Base-by-base conservation (phyloP, 1,140 invertebrate genomes). In the Heliothis virescens region DNA sequence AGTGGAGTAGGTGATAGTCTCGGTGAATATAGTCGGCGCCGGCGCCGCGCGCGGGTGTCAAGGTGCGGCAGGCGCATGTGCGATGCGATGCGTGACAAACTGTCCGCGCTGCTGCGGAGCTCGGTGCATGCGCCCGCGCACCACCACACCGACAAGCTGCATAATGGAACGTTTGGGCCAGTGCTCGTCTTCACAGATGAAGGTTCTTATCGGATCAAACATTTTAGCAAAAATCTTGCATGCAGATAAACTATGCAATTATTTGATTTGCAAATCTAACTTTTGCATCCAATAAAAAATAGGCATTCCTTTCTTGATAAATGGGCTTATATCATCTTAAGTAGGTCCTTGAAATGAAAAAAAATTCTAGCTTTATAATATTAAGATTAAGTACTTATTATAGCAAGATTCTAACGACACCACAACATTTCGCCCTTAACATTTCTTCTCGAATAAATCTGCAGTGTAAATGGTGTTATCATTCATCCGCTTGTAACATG, bases 51-150 rank as follows among this genome's bases (percentile, higher is more conserved):
- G 50, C 52, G 15, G 85, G 83, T 80, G 73, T 80, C 78, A 80
- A 62, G 82, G 83, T 84, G 84, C 75, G 82, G 47, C 12, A 80
- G 53, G 57, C 86, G 89, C 85, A 90, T 89, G 89, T 89, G 92
- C 91, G 89, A 93, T 93, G 92, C 86, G 89, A 94, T 94, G 93
- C 93, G 91, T 75, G 92, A 93, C 63, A 93, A 91, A 91, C 88
- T 94, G 73, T 82, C 91, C 80, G 88, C 89, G 60, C 82, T 93
- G 80, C 84, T 94, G 71, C 89, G 91, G 59, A 89, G 85, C 84
- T 88, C 91, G n/a, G 89, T 89, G 80, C 85, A 85, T 82, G 87
- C 91, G 79, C 85, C 88, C 5, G 85, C 87, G 81, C 83, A 87
- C 71, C 85, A 85, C 62, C 86, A 83, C 76, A 75, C 86, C 18